Percentiles rank a stretch among this genome's conserved stretches.
phyloP scores from a whole-genome alignment of 2,888 invertebrate genomes.

The Tryphoninae sp. region DNA sequence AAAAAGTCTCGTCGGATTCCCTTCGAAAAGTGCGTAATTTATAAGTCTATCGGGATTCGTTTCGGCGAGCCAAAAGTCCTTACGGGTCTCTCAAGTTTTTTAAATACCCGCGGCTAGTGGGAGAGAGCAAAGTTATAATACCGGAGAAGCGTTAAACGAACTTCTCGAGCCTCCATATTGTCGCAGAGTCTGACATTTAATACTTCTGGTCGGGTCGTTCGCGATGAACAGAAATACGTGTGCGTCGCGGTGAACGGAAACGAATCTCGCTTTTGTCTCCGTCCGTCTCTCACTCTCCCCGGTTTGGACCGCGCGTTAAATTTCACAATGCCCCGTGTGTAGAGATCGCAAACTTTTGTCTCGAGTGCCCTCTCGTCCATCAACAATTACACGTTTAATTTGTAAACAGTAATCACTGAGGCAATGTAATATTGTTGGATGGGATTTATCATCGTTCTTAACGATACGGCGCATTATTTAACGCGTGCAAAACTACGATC shows the following conservation, averaged over 20 bases:
- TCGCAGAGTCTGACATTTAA: not conserved
- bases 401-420: too few relatives aligned
- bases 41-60: not conserved
- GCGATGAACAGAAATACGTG: too few relatives aligned
- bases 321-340: not conserved
- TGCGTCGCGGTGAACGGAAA: too few relatives aligned
- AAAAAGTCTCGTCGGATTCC: not conserved
- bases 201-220: not conserved
- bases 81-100: not conserved
- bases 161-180: not conserved
- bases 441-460: too few relatives aligned
- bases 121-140: not conserved
- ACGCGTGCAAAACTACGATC: too few relatives aligned
- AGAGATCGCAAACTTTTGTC: conserved; percentile 5
- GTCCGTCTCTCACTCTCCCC: too few relatives aligned
- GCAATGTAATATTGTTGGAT: too few relatives aligned
- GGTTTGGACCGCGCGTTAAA: conserved; percentile 4
- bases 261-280: too few relatives aligned
- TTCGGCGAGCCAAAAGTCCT: not conserved
- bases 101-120: not conserved
- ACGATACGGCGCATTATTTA: too few relatives aligned
- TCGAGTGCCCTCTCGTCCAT: not conserved
- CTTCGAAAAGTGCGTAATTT: not conserved
- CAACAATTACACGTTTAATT: too few relatives aligned
- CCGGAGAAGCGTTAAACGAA: not conserved